Percentiles rank a stretch among this genome's conserved stretches.
These are phyloP conservation scores for Synergus gifuensis DNA, from an alignment of 2,888 invertebrate species.

Conservation along the genomic window DNA sequence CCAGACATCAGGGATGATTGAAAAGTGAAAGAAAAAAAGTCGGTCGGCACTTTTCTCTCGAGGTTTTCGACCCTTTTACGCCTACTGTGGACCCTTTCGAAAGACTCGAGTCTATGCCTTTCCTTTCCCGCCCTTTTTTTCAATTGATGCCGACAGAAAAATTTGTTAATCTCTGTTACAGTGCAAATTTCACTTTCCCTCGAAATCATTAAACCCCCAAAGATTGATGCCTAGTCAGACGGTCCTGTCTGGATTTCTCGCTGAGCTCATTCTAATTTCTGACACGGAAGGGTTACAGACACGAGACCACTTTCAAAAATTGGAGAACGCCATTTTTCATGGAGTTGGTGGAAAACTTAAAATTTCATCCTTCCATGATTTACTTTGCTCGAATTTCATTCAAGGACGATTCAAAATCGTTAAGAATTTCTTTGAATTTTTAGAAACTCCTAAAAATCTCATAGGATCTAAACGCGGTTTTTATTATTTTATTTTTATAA, in stretches of 20 bases:
- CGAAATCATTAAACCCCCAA: constrained; percentile 18
- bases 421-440: no score
- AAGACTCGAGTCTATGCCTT: neutral
- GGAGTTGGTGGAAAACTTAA: neutral
- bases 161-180: constrained; percentile 28
- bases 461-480: no score
- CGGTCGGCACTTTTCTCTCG: constrained; percentile 26
- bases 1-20: neutral
- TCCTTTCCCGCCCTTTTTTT: constrained; percentile 14
- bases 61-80: constrained; percentile 18
- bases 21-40: constrained; percentile 6
- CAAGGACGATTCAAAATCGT: neutral
- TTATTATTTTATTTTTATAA: no score
- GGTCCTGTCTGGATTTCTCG: neutral
- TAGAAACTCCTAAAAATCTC: no score
- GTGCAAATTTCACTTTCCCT: constrained; percentile 28
- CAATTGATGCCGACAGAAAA: constrained; percentile 19
- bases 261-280: constrained; percentile 5
- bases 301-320: neutral
- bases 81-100: constrained; percentile 17
- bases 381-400: neutral
- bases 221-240: neutral
- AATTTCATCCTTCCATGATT: neutral
- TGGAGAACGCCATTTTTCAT: neutral
- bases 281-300: neutral